phyloP scores from a whole-genome alignment of 1,140 invertebrate genomes.

The Apis dorsata region DNA sequence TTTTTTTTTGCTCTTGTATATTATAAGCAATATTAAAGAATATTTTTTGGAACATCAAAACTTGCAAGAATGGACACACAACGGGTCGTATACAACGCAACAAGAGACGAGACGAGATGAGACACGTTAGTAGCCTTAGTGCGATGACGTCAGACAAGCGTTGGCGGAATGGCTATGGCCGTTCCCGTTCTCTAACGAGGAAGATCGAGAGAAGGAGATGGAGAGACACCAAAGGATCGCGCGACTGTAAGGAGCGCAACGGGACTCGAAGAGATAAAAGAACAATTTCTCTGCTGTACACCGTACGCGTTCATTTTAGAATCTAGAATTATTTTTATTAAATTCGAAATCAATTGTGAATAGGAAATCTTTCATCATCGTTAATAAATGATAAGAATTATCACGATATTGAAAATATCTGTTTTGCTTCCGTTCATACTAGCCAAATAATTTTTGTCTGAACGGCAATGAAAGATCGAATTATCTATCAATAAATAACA shows the following conservation, averaged over 20 bases:
- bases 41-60: neutral
- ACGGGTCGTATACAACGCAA: slow-evolving; percentile 5
- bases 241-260: slow-evolving; percentile 2
- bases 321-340: neutral
- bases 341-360: neutral
- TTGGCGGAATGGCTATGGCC: slow-evolving; percentile 66
- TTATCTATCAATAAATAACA: too few species aligned
- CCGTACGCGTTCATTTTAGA: too few species aligned
- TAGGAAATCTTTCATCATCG: too few species aligned
- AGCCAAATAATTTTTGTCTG: too few species aligned
- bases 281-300: neutral
- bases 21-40: neutral
- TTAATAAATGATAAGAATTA: too few species aligned
- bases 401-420: too few species aligned
- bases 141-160: slow-evolving; percentile 65
- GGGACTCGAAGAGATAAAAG: slow-evolving; percentile 20
- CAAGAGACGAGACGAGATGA: slow-evolving; percentile 13
- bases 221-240: slow-evolving; percentile 49
- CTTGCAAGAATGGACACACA: neutral
- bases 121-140: slow-evolving; percentile 2
- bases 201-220: slow-evolving; percentile 46
- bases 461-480: too few species aligned
- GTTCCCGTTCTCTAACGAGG: slow-evolving; percentile 56
- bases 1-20: neutral
- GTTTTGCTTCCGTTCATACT: too few species aligned